Conservation (phyloP, 2,888 invertebrate species). For the Tachystola acroxantha region DNA sequence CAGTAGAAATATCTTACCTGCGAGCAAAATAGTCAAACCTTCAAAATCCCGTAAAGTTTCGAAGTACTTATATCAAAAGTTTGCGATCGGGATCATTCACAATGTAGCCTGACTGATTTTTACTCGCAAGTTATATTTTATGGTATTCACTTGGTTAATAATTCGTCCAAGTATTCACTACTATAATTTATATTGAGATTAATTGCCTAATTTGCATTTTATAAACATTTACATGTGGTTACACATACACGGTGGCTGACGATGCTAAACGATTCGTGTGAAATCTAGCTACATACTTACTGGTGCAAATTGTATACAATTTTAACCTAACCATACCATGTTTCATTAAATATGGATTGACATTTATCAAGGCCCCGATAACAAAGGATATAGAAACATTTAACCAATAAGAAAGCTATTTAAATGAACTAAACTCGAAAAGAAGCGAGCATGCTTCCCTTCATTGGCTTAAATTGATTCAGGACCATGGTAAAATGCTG, state of each 20-base stretch:
- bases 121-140: no score
- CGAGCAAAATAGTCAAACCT: no score
- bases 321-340: conserved; percentile 20
- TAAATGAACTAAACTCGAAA: not conserved
- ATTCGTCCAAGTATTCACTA: no score
- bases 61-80: no score
- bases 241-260: conserved; percentile 32
- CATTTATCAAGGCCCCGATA: conserved; percentile 27
- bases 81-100: conserved; percentile 14
- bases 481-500: not conserved
- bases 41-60: no score
- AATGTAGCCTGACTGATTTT: no score
- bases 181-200: no score
- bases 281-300: conserved; percentile 60
- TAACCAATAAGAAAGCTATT: conserved; percentile 11
- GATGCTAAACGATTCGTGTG: conserved; percentile 48
- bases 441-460: no score
- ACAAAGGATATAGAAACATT: conserved; percentile 19
- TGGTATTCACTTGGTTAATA: no score
- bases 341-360: conserved; percentile 17
- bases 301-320: conserved; percentile 33
- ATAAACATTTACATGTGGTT: conserved; percentile 39
- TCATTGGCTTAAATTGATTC: not conserved
- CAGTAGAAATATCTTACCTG: conserved; percentile 4
- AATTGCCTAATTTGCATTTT: conserved; percentile 47